Evolutionary conservation across 2,797 vertebrate species (phyloP).

Genomic region (Rallus crepitans): DNA sequence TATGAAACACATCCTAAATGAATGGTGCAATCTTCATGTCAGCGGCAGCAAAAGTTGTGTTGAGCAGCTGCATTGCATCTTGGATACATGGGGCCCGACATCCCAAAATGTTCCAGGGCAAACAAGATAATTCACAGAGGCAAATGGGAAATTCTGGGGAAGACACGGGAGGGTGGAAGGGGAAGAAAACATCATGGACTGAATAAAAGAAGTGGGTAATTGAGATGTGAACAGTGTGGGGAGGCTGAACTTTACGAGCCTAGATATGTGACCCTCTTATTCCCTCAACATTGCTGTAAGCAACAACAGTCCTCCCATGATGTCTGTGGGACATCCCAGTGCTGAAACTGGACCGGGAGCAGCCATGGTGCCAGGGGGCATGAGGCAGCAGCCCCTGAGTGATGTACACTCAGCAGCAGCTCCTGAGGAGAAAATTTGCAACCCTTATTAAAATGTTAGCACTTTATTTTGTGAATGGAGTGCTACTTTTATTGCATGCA

Average conservation of each 20-base stretch:
- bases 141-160: background rate
- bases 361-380: fast-evolving
- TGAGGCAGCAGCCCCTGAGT: background rate
- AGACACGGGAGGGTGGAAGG: background rate
- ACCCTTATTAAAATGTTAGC: background rate
- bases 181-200: background rate
- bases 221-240: background rate
- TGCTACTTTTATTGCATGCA: slow-evolving; percentile 32
- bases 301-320: background rate
- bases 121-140: background rate
- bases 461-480: slow-evolving; percentile 73
- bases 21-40: background rate
- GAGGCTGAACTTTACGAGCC: background rate
- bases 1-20: background rate
- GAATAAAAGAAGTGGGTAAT: background rate
- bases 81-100: background rate
- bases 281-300: background rate
- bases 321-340: background rate
- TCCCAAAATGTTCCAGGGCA: background rate
- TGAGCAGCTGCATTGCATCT: background rate
- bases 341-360: background rate
- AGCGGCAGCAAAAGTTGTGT: background rate
- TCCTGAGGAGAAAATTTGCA: slow-evolving; percentile 14
- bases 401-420: background rate
- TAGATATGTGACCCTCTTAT: background rate